phyloP scores from a whole-genome alignment of 1,140 invertebrate genomes.

The Ips nitidus region DNA sequence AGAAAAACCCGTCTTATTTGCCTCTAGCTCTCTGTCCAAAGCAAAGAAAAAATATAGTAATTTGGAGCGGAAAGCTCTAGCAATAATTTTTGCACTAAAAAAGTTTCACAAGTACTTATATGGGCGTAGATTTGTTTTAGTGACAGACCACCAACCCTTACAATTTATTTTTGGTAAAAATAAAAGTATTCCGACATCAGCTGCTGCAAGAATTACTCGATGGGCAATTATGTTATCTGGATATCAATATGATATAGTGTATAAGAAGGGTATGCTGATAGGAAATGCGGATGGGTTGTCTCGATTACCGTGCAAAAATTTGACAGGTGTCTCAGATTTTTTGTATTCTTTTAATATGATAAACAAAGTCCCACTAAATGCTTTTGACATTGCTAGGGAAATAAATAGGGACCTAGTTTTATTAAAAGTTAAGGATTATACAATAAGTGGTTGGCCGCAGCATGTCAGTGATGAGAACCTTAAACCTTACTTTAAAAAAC shows the following conservation, averaged over 20 bases:
- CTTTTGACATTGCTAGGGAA: slow-evolving; percentile 13
- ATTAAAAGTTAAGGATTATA: slow-evolving; percentile 28
- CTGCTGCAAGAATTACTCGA: not conserved
- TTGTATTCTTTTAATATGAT: slow-evolving; percentile 25
- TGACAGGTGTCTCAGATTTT: not conserved
- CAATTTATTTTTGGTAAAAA: slow-evolving; percentile 34
- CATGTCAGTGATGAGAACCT: slow-evolving; percentile 20
- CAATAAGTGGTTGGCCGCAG: slow-evolving; percentile 15
- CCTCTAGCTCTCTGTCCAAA: slow-evolving; percentile 33
- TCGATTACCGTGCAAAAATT: slow-evolving; percentile 17
- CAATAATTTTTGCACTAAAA: slow-evolving; percentile 38
- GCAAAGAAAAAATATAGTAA: slow-evolving; percentile 38
- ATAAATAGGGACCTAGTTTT: slow-evolving; percentile 33
- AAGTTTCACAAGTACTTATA: slow-evolving; percentile 37
- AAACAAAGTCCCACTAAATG: slow-evolving; percentile 16
- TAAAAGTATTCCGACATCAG: slow-evolving; percentile 19
- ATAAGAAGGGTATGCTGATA: slow-evolving; percentile 20
- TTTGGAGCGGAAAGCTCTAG: slow-evolving; percentile 39
- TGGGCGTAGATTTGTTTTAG: slow-evolving; percentile 31
- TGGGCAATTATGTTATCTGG: slow-evolving; percentile 33
- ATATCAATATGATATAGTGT: slow-evolving; percentile 37
- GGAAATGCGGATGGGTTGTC: slow-evolving; percentile 33
- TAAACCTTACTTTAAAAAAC: slow-evolving; percentile 25
- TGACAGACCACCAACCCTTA: slow-evolving; percentile 30
- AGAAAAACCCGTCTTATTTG: slow-evolving; percentile 49